phyloP scores from a whole-genome alignment of 1,140 invertebrate genomes.

The Ceratosolen solmsi region DNA sequence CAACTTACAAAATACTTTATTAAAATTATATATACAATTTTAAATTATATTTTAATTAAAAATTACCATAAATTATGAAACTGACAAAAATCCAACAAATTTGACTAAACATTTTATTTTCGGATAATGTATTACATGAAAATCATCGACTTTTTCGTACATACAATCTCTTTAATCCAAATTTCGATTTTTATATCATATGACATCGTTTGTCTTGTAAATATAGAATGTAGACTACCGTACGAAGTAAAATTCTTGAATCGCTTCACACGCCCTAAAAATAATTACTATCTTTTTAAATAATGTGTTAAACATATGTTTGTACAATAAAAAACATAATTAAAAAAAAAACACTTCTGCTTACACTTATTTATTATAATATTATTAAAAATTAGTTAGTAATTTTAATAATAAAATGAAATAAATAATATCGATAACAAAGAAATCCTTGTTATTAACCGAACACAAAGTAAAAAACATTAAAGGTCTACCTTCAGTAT shows the following conservation, averaged over 20 bases:
- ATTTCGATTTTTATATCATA: slow-evolving; percentile 35
- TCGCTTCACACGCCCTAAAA: background rate
- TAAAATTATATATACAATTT: background rate
- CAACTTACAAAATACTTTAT: background rate
- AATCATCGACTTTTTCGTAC: background rate
- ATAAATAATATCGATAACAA: background rate
- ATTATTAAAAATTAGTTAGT: background rate
- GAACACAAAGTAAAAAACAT: background rate
- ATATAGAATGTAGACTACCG: background rate
- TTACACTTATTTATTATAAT: background rate
- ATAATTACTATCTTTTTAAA: background rate
- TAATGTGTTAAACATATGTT: background rate
- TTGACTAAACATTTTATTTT: slow-evolving; percentile 22
- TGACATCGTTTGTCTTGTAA: slow-evolving; percentile 23
- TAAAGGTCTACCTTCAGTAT: background rate
- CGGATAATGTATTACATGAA: background rate
- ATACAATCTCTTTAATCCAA: slow-evolving; percentile 4
- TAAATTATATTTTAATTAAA: background rate
- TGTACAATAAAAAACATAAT: background rate
- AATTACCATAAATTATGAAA: slow-evolving; percentile 37
- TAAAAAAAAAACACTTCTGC: background rate
- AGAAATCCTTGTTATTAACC: background rate
- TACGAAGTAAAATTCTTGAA: background rate
- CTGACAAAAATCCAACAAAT: slow-evolving; percentile 12
- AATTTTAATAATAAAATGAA: background rate